phyloP scores from a whole-genome alignment of 2,113 vertebrate genomes.

The Trachemys scripta region DNA sequence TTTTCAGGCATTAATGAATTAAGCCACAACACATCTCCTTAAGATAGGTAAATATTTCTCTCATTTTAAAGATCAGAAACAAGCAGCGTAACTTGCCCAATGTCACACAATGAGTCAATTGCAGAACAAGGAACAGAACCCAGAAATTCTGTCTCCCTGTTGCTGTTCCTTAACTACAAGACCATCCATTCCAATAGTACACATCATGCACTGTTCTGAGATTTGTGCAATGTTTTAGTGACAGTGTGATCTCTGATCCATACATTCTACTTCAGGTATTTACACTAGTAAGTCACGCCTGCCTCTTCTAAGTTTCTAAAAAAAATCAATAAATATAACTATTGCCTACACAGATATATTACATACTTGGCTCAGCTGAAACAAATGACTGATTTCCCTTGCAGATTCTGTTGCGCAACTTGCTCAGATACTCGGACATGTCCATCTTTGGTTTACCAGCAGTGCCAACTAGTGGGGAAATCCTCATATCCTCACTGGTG shows the following conservation, averaged over 20 bases:
- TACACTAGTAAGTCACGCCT: neutral
- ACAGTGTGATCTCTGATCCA: neutral
- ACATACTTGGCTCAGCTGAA: conserved; percentile 84
- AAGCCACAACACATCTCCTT: neutral
- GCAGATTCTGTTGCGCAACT: conserved; percentile 53
- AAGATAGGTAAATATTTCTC: neutral
- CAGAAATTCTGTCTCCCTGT: neutral
- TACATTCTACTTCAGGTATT: neutral
- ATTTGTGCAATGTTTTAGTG: neutral
- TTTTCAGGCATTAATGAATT: neutral
- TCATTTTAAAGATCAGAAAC: neutral
- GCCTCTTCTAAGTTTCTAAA: neutral
- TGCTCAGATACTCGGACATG: conserved; percentile 31
- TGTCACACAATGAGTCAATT: neutral
- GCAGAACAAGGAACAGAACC: neutral
- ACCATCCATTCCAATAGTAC: neutral
- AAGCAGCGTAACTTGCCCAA: neutral
- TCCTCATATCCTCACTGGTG: neutral
- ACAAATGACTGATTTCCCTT: conserved; percentile 66
- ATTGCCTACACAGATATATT: neutral
- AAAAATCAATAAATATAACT: neutral
- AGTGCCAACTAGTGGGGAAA: neutral
- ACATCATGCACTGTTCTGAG: neutral
- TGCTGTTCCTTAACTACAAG: neutral
- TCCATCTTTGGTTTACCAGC: conserved; percentile 18